These are phyloP conservation scores for Cirrhinus mrigala DNA, from an alignment of 2,797 vertebrate species.

Conservation along the genomic window DNA sequence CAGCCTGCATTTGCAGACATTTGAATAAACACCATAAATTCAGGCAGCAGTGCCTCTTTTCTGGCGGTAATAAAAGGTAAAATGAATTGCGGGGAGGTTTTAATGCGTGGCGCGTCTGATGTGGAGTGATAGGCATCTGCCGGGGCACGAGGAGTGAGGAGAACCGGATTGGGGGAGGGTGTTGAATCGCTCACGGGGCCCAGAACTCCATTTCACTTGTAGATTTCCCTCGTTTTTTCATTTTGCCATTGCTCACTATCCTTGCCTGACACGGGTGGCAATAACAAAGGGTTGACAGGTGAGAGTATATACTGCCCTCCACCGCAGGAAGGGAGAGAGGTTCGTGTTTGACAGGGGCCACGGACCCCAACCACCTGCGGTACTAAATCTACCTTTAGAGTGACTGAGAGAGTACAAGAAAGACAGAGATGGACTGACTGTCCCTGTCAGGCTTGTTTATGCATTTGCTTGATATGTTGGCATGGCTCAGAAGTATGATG, in stretches of 20 bases:
- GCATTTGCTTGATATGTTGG: conserved; percentile 16
- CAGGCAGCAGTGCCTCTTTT: conserved; percentile 44
- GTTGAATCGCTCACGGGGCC: conserved; percentile 3
- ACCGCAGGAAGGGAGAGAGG: conserved; percentile 9
- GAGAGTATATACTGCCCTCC: conserved; percentile 31
- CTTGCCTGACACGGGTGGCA: conserved; percentile 16
- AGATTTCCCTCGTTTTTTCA: conserved; percentile 38
- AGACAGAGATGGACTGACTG: conserved; percentile 34
- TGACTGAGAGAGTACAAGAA: conserved; percentile 1
- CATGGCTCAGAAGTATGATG: not conserved
- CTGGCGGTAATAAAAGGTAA: conserved; percentile 61
- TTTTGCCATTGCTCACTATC: conserved; percentile 14
- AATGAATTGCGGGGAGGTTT: conserved; percentile 57
- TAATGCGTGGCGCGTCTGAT: conserved; percentile 50
- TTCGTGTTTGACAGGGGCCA: conserved; percentile 47
- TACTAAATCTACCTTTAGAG: conserved; percentile 45
- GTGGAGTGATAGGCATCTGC: conserved; percentile 57
- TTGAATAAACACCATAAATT: conserved; percentile 67
- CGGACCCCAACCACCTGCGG: conserved; percentile 21
- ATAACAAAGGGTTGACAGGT: conserved; percentile 52
- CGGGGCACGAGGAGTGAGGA: not conserved
- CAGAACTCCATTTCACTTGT: conserved; percentile 44
- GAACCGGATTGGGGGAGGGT: not conserved
- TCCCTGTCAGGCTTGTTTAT: conserved; percentile 28
- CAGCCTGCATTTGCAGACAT: conserved; percentile 60